Evolutionary conservation across 2,113 vertebrate genomes (phyloP).

Genomic region (Cyphomyrus discorhynchus): DNA sequence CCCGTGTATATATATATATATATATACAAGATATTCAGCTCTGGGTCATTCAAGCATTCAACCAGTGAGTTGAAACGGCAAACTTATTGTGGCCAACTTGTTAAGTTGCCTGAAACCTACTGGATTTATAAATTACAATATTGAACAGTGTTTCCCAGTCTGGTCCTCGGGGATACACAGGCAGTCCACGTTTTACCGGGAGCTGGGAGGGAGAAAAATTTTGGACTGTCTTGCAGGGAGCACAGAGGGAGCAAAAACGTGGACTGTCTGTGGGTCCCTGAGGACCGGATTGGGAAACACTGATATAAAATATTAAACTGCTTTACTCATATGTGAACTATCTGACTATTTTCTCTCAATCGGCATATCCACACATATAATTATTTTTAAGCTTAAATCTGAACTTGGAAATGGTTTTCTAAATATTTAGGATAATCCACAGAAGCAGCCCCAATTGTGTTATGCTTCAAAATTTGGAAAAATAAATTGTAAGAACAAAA

Average conservation of each 20-base stretch:
- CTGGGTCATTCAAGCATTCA: neutral
- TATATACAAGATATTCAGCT: neutral
- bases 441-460: neutral
- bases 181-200: neutral
- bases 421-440: neutral
- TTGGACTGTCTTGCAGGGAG: neutral
- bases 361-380: neutral
- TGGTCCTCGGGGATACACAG: neutral
- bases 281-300: neutral
- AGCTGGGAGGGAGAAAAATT: neutral
- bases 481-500: neutral
- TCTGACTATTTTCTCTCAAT: neutral
- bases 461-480: neutral
- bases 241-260: neutral
- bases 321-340: neutral
- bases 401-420: slow-evolving; percentile 16
- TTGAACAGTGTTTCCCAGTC: neutral
- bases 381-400: neutral
- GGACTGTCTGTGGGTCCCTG: neutral
- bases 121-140: neutral
- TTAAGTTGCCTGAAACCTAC: neutral
- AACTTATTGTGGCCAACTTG: neutral
- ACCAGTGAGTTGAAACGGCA: neutral
- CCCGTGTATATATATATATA: neutral
- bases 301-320: neutral